Evolutionary conservation across 1,140 invertebrate genomes (phyloP).

Genomic region (Carcinoscorpius rotundicauda): DNA sequence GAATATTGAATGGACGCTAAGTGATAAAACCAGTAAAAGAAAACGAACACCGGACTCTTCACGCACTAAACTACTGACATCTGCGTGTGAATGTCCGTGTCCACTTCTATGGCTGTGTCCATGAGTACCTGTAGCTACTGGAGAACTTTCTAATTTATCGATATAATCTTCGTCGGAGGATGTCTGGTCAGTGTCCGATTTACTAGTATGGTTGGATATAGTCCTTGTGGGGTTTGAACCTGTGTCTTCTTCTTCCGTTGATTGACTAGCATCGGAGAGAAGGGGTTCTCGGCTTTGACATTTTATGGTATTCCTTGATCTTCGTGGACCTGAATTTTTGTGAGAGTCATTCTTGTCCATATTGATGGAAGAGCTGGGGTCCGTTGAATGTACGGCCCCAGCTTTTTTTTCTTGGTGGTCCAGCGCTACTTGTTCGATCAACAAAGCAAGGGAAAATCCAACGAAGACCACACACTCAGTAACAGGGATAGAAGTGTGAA

Average conservation of each 20-base stretch:
- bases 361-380: too few species aligned
- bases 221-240: neutral
- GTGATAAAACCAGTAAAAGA: slow-evolving; percentile 28
- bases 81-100: slow-evolving; percentile 10
- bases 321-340: too few species aligned
- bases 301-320: too few species aligned
- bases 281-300: neutral
- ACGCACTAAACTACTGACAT: slow-evolving; percentile 16
- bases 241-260: slow-evolving; percentile 1
- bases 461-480: slow-evolving; percentile 54
- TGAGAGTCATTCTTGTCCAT: too few species aligned
- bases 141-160: too few species aligned
- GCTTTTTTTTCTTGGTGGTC: slow-evolving; percentile 13
- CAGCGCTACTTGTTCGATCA: slow-evolving; percentile 58
- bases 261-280: neutral
- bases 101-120: neutral
- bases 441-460: slow-evolving; percentile 73
- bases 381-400: too few species aligned
- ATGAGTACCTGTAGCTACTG: neutral
- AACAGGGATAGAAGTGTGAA: slow-evolving; percentile 39
- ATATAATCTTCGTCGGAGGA: too few species aligned
- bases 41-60: slow-evolving; percentile 29
- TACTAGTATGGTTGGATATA: neutral
- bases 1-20: slow-evolving; percentile 32
- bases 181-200: too few species aligned